These are phyloP conservation scores for Ferrisia virgata DNA, from an alignment of 2,888 invertebrate species.

Conservation along the genomic window DNA sequence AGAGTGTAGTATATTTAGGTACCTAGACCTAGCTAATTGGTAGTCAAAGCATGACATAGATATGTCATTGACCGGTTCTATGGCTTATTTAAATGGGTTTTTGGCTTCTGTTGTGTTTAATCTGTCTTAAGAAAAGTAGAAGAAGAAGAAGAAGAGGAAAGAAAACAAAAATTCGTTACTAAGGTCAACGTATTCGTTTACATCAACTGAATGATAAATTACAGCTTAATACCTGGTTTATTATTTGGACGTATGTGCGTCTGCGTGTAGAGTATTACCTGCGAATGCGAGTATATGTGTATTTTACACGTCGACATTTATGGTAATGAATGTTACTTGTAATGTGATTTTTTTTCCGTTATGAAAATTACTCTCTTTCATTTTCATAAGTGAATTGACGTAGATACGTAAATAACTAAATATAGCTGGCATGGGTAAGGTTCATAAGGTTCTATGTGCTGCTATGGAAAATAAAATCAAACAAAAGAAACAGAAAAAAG, in stretches of 20 bases:
- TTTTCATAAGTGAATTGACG: not conserved
- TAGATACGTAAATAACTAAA: too few species aligned
- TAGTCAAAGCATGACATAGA: slow-evolving; percentile 4
- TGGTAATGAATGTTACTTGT: slow-evolving; percentile 11
- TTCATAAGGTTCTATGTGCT: too few species aligned
- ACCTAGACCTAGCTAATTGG: not conserved
- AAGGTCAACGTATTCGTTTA: slow-evolving; percentile 23
- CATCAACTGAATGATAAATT: slow-evolving; percentile 22
- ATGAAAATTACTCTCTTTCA: not conserved
- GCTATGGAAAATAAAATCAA: too few species aligned
- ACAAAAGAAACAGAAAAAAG: too few species aligned
- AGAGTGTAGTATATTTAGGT: not conserved
- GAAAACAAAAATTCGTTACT: not conserved
- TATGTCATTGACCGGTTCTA: slow-evolving; percentile 22
- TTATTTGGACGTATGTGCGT: slow-evolving; percentile 7
- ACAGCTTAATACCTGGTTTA: slow-evolving; percentile 6
- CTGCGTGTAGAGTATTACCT: too few species aligned
- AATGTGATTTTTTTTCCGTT: slow-evolving; percentile 10
- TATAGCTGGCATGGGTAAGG: too few species aligned
- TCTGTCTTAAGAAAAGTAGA: not conserved
- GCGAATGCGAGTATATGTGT: too few species aligned
- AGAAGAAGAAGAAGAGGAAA: too few species aligned
- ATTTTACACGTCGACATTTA: not conserved
- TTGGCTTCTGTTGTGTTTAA: slow-evolving; percentile 28
- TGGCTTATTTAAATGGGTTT: slow-evolving; percentile 12